A percentile compares a stretch with the other conserved stretches of the same genome.
These are phyloP conservation scores for Rhinoraja longicauda DNA, from an alignment of 2,797 vertebrate genomes.

Conservation along the genomic window DNA sequence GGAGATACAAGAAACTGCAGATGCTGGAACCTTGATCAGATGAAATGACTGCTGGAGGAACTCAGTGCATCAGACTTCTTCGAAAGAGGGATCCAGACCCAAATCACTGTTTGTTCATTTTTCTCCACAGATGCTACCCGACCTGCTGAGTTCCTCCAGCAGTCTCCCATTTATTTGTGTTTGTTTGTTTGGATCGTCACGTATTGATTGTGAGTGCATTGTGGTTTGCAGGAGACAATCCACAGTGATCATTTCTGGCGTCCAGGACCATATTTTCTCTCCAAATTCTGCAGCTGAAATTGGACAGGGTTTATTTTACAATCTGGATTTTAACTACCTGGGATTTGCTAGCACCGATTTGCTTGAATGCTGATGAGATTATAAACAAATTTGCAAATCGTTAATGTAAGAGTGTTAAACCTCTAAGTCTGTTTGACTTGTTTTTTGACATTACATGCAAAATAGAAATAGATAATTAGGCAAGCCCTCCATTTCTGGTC, in stretches of 20 bases:
- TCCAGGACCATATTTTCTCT: background rate
- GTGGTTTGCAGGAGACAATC: background rate
- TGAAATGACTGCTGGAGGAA: no score
- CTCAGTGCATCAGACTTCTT: no score
- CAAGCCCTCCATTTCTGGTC: no score
- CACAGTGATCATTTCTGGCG: background rate
- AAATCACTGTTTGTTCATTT: no score
- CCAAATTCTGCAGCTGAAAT: background rate
- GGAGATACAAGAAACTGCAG: no score
- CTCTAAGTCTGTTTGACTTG: background rate
- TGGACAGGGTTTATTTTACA: background rate
- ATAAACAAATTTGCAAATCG: background rate
- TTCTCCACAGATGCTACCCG: no score
- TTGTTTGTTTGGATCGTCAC: background rate
- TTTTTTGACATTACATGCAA: no score
- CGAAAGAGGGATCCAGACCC: no score
- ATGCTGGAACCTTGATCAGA: no score
- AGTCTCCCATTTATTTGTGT: background rate
- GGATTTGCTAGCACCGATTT: no score
- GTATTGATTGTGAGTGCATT: background rate
- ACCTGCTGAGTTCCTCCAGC: no score
- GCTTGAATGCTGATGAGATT: background rate
- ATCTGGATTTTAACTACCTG: background rate
- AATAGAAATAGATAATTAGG: no score
- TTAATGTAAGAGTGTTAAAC: background rate